Conservation (phyloP, 2,797 vertebrate species). For the Phataginus tetradactyla region DNA sequence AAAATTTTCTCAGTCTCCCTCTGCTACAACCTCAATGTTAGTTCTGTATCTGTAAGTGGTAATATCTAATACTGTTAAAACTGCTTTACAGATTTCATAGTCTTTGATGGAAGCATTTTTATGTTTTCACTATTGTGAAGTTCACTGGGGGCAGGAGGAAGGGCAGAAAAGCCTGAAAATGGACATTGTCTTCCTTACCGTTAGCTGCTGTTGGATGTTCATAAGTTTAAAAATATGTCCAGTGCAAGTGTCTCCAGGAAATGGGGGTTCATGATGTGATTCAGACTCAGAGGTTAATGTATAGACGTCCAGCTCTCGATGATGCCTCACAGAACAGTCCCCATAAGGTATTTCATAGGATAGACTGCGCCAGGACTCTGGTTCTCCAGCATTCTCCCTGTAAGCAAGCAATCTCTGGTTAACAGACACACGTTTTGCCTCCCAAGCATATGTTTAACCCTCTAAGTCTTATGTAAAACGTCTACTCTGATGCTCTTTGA, state of each 20-base stretch:
- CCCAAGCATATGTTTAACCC: background rate
- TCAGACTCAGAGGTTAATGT: constrained; percentile 89
- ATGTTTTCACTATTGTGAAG: background rate
- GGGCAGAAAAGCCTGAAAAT: background rate
- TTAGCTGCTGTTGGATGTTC: constrained; percentile 79
- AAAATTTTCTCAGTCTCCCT: background rate
- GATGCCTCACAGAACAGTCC: constrained; percentile 89
- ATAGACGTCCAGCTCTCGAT: constrained; percentile 91
- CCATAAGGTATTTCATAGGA: constrained; percentile 86
- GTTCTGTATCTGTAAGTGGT: background rate
- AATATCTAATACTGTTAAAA: background rate
- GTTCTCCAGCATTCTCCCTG: constrained; percentile 89
- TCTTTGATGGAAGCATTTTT: background rate
- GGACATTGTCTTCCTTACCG: constrained; percentile 63
- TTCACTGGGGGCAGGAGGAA: background rate
- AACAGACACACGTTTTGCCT: background rate
- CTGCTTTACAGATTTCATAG: background rate
- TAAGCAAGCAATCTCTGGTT: constrained; percentile 71
- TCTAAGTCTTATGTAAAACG: background rate
- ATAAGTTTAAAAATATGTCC: constrained; percentile 78
- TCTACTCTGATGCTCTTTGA: background rate
- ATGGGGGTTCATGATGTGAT: background rate
- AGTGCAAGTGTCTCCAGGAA: constrained; percentile 58
- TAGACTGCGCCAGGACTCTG: constrained; percentile 84
- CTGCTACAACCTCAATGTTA: background rate